Conservation (phyloP, 2,888 invertebrate species). For the Drosophila mimetica region DNA sequence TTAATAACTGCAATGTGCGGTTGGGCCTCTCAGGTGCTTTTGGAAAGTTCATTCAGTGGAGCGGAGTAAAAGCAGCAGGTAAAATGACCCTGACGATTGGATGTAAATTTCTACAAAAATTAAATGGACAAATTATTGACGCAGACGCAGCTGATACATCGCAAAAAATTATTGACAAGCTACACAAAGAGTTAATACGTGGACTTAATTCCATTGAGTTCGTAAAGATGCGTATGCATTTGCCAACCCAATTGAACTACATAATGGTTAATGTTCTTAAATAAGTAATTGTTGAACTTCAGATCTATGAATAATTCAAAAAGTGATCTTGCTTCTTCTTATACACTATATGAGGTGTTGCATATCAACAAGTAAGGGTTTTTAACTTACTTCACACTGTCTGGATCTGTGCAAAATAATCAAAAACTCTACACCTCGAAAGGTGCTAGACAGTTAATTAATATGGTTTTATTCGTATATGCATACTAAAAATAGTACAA, state of each 20-base stretch:
- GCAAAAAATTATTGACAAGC: constrained; percentile 24
- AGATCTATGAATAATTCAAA: too few relatives aligned
- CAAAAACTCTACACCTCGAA: constrained; percentile 24
- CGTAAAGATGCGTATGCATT: too few relatives aligned
- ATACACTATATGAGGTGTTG: background rate
- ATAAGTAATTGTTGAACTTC: too few relatives aligned
- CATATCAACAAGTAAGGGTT: background rate
- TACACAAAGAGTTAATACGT: constrained; percentile 19
- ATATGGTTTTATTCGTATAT: constrained; percentile 17
- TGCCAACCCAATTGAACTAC: too few relatives aligned
- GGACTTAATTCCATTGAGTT: too few relatives aligned
- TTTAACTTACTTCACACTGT: constrained; percentile 15
- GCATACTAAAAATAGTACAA: constrained; percentile 39
- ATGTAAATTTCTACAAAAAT: constrained; percentile 19
- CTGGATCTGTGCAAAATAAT: constrained; percentile 7
- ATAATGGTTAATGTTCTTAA: too few relatives aligned
- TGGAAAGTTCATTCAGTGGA: constrained; percentile 34
- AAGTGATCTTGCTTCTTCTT: background rate
- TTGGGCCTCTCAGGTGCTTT: constrained; percentile 66
- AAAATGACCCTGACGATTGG: constrained; percentile 35
- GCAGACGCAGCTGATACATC: background rate
- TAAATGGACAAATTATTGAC: constrained; percentile 44
- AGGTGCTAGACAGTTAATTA: constrained; percentile 51
- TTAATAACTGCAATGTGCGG: constrained; percentile 71
- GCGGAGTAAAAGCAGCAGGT: constrained; percentile 24